Evolutionary conservation across 1,140 invertebrate genomes (phyloP).

Genomic region (Drosophila lini): DNA sequence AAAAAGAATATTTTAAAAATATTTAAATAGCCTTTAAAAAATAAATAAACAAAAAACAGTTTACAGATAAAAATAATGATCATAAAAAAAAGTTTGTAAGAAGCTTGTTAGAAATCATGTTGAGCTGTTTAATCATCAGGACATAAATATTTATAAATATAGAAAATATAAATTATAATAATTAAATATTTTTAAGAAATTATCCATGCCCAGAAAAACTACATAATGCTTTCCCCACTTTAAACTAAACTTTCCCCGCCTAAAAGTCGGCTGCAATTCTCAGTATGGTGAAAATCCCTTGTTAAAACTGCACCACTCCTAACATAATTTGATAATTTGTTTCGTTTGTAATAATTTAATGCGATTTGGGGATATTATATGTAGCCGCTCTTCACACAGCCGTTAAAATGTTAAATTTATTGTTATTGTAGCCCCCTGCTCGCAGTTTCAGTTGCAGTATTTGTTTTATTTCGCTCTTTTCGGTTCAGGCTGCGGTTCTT

Average conservation of each 20-base stretch:
- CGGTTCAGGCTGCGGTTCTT: conserved; percentile 75
- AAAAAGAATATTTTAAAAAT: too few relatives aligned
- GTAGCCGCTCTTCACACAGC: conserved; percentile 47
- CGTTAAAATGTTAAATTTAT: conserved; percentile 83
- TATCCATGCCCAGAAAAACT: neutral
- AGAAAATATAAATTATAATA: neutral
- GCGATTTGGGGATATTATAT: conserved; percentile 30
- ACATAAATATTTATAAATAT: neutral
- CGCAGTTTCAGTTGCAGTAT: conserved; percentile 64
- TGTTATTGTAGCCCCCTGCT: conserved; percentile 56
- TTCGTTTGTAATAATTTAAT: conserved; percentile 40
- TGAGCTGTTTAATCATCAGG: too few relatives aligned
- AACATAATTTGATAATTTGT: conserved; percentile 22
- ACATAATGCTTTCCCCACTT: neutral
- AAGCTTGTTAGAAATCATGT: too few relatives aligned
- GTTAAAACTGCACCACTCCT: neutral
- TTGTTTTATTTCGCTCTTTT: conserved; percentile 66
- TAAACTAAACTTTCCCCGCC: neutral
- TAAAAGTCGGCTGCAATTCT: conserved; percentile 16
- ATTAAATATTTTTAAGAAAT: neutral
- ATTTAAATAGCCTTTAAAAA: neutral
- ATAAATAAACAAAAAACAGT: neutral
- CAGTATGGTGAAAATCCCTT: neutral
- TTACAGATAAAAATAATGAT: neutral
- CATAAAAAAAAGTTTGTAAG: too few relatives aligned